Base-by-base conservation (phyloP, 1,140 invertebrate species). In the Manduca sexta region DNA sequence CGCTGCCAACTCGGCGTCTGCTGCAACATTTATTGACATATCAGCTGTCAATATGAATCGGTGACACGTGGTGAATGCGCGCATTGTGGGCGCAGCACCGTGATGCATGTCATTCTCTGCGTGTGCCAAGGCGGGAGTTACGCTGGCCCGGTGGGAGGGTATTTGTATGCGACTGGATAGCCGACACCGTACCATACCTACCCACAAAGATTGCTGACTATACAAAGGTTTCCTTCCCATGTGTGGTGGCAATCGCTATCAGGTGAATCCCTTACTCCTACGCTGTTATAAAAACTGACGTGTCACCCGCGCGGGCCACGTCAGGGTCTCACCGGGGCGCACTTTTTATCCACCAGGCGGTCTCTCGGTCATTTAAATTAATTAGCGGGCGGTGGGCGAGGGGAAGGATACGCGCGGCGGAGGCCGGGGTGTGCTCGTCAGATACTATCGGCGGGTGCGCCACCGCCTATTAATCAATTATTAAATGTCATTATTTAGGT, bases 401-500 rank as follows among this genome's bases (percentile, higher is more conserved):
- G 21, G 21, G n/a, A n/a, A n/a, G n/a, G n/a, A n/a, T n/a, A n/a
- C n/a, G 45, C 45, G 58, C 59, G 53, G 53, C 46, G 54, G 52
- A 45, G 56, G 61, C 53, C 47, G 55, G 55, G 52, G 62, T 63
- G 61, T 45, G 53, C 62, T 62, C 4, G 8, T 5, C 21, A 26
- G 73, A 76, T 76, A 71, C 52, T 59, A 74, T 75, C 75, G 42
- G 40, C 35, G 41, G 15, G 52, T 34, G 56, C 50, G 45, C 49
- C 45, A 44, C 52, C 58, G 52, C 49, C 65, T 54, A 77, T 77
- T 74, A 77, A 80, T 80, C 76, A 77, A 75, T 74, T 70, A 74
- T 69, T 64, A 70, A 69, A 71, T 65, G 75, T 79, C 71, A 73
- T 79, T 71, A 79, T 73, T 76, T 67, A 75, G 53, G 33, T 39